phyloP scores from a whole-genome alignment of 1,140 invertebrate species.

The Macrobrachium rosenbergii region DNA sequence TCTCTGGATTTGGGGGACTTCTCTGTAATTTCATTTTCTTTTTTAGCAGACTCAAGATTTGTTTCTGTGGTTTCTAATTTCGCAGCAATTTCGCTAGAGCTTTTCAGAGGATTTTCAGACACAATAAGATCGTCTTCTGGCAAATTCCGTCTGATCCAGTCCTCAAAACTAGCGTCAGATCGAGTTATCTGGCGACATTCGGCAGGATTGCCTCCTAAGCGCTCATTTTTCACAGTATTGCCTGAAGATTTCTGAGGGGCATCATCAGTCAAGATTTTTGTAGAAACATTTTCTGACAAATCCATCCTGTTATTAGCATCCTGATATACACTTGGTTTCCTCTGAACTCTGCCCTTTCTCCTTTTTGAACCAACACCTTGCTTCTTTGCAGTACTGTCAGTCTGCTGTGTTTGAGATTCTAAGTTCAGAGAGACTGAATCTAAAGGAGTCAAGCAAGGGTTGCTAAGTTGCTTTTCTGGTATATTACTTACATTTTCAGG shows the following conservation, averaged over 20 bases:
- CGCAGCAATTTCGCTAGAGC: background rate
- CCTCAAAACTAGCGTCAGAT: conserved; percentile 43
- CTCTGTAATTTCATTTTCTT: background rate
- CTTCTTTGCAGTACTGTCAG: conserved; percentile 29
- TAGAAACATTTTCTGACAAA: background rate
- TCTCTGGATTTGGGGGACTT: conserved; percentile 28
- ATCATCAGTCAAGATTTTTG: conserved; percentile 15
- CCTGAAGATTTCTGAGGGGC: background rate
- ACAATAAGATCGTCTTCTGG: conserved; percentile 44
- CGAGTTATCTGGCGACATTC: conserved; percentile 16
- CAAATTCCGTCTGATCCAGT: conserved; percentile 53
- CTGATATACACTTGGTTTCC: conserved; percentile 62
- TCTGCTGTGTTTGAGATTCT: conserved; percentile 26
- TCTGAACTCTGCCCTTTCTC: conserved; percentile 63
- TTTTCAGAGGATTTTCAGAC: conserved; percentile 17
- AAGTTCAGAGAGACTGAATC: conserved; percentile 27
- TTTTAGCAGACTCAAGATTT: background rate
- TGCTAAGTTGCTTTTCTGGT: conserved; percentile 24
- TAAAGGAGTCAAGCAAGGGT: conserved; percentile 33
- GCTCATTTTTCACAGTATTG: conserved; percentile 16
- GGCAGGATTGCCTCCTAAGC: background rate
- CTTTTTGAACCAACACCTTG: conserved; percentile 63
- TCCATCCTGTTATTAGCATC: conserved; percentile 54
- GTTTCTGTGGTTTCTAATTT: background rate
- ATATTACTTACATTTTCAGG: background rate